phyloP scores from a whole-genome alignment of 2,113 vertebrate genomes.

The Odontesthes bonariensis region DNA sequence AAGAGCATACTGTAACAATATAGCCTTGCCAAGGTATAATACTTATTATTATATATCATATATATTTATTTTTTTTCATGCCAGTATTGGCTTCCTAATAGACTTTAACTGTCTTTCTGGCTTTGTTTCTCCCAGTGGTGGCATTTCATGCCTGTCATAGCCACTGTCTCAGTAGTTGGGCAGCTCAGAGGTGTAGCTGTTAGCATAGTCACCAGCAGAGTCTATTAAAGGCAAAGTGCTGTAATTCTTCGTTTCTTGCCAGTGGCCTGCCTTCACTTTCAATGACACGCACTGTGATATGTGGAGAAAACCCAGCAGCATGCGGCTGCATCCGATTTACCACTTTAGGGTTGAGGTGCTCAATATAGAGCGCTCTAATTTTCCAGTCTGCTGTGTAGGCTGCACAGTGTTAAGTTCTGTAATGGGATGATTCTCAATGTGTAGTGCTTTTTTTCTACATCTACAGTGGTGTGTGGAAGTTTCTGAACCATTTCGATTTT shows the following conservation, averaged over 20 bases:
- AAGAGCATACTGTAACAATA: slow-evolving; percentile 8
- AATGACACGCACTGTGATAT: slow-evolving; percentile 71
- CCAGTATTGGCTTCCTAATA: slow-evolving; percentile 4
- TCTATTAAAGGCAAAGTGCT: slow-evolving; percentile 73
- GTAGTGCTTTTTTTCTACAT: slow-evolving; percentile 12
- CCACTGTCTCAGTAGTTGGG: slow-evolving; percentile 39
- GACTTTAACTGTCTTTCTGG: slow-evolving; percentile 38
- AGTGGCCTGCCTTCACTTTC: slow-evolving; percentile 68
- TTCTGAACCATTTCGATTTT: neutral
- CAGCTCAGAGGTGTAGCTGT: slow-evolving; percentile 55
- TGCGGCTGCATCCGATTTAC: slow-evolving; percentile 71
- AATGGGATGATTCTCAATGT: slow-evolving; percentile 26
- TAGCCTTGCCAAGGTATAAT: neutral
- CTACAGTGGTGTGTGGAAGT: slow-evolving; percentile 1
- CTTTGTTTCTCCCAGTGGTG: slow-evolving; percentile 60
- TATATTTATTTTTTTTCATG: slow-evolving; percentile 7
- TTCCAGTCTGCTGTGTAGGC: slow-evolving; percentile 50
- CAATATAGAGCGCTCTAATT: slow-evolving; percentile 61
- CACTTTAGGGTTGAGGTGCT: slow-evolving; percentile 59
- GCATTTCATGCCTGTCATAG: slow-evolving; percentile 66
- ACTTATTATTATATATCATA: slow-evolving; percentile 2
- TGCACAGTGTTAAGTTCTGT: slow-evolving; percentile 48
- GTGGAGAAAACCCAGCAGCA: slow-evolving; percentile 61
- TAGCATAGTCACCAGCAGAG: slow-evolving; percentile 70
- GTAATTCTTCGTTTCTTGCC: slow-evolving; percentile 70